Conservation (phyloP, 2,888 invertebrate genomes). For the Arge pagana region DNA sequence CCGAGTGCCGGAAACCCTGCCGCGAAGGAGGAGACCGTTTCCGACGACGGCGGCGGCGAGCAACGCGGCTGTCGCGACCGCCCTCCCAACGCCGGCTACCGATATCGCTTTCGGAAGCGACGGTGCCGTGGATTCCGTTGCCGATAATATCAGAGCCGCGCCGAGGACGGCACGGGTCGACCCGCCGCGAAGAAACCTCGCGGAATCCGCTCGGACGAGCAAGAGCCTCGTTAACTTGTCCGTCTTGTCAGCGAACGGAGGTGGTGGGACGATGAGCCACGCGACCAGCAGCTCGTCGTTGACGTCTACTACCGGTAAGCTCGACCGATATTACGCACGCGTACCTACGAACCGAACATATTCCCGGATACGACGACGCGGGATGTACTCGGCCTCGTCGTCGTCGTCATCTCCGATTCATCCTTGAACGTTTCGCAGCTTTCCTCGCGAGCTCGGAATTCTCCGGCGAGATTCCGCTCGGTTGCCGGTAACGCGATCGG, state of each 20-base stretch:
- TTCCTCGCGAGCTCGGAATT: no score
- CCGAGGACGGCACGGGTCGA: constrained; percentile 33
- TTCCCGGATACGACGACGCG: no score
- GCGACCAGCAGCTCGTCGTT: constrained; percentile 52
- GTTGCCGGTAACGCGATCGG: no score
- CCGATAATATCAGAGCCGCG: no score
- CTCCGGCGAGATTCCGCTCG: no score
- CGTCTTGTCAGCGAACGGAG: constrained; percentile 23
- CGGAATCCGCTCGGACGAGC: constrained; percentile 51
- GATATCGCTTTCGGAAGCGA: constrained; percentile 35
- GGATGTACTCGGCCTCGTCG: no score
- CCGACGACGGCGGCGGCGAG: no score
- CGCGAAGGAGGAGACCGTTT: constrained; percentile 54
- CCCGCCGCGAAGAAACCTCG: constrained; percentile 44
- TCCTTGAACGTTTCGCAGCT: no score
- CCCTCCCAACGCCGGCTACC: constrained; percentile 36
- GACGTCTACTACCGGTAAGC: constrained; percentile 53
- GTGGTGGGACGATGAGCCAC: constrained; percentile 40
- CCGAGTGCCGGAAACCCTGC: constrained; percentile 53
- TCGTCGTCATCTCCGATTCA: no score
- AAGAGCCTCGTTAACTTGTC: constrained; percentile 53
- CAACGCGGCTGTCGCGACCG: constrained; percentile 21
- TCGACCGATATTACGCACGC: no score
- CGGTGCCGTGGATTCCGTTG: background rate
- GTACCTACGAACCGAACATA: no score